A percentile compares a stretch with the other conserved stretches of the same genome.
Conservation (phyloP, 2,113 vertebrate genomes). For the Poeciliopsis prolifica region DNA sequence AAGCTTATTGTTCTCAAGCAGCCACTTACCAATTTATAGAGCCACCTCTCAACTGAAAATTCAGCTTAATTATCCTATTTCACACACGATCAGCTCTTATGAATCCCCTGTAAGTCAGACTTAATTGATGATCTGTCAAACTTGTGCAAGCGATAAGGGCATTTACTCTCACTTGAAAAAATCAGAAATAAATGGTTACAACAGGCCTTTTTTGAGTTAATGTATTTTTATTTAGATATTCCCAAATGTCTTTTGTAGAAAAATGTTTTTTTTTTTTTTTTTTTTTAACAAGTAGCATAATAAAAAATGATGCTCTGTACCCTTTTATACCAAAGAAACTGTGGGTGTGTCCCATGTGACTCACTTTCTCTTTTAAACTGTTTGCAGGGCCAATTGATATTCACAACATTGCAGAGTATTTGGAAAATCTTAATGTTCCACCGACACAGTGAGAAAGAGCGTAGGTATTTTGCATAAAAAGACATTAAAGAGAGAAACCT, state of each 20-base stretch:
- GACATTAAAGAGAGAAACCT: conserved; percentile 30
- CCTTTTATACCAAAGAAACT: background rate
- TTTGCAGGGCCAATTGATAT: conserved; percentile 20
- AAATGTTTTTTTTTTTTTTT: background rate
- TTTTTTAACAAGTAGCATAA: background rate
- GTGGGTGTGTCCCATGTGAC: background rate
- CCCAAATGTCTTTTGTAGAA: background rate
- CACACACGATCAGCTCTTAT: conserved; percentile 65
- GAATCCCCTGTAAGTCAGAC: conserved; percentile 47
- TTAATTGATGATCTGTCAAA: conserved; percentile 57
- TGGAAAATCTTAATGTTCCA: conserved; percentile 31
- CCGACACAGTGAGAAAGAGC: conserved; percentile 22
- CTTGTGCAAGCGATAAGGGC: conserved; percentile 16
- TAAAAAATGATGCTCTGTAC: too few relatives aligned
- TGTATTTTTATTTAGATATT: background rate
- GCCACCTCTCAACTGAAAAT: conserved; percentile 48
- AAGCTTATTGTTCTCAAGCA: conserved; percentile 60
- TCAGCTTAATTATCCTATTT: conserved; percentile 69
- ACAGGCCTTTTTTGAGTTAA: background rate
- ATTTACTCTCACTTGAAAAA: background rate
- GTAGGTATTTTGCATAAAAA: conserved; percentile 55
- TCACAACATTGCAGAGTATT: conserved; percentile 21
- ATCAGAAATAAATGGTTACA: background rate
- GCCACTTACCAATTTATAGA: conserved; percentile 54
- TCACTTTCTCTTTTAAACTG: background rate